Conservation (phyloP, 2,888 invertebrate genomes). For the Netelia inedita region DNA sequence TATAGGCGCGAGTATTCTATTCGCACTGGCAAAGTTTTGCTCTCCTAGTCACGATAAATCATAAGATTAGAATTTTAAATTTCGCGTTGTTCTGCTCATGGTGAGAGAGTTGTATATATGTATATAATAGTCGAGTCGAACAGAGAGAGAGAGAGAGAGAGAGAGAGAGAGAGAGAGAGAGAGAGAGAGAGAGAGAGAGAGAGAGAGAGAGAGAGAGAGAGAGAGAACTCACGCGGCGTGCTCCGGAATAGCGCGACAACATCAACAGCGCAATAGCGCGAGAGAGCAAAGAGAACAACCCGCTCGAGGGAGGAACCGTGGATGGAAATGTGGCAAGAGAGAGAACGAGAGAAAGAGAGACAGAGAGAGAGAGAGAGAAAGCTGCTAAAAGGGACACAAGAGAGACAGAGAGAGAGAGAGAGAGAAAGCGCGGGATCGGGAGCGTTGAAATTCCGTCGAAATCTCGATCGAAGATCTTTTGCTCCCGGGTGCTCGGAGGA, state of each 20-base stretch:
- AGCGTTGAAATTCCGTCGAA: constrained; percentile 80
- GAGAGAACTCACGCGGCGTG: constrained; percentile 72
- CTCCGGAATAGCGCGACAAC: constrained; percentile 64
- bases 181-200: constrained; percentile 37
- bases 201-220: constrained; percentile 40
- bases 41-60: constrained; percentile 80
- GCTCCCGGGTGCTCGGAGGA: constrained; percentile 63
- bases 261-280: constrained; percentile 40
- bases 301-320: constrained; percentile 46
- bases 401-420: constrained; percentile 72
- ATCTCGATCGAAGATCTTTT: constrained; percentile 82
- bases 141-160: constrained; percentile 15
- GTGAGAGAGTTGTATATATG: constrained; percentile 1
- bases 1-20: constrained; percentile 42
- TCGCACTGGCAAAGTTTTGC: constrained; percentile 44
- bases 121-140: constrained; percentile 54
- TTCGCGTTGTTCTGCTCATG: constrained; percentile 67
- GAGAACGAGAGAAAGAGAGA: constrained; percentile 35
- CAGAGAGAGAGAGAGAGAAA: constrained; percentile 18
- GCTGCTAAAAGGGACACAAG: constrained; percentile 49
- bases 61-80: constrained; percentile 85
- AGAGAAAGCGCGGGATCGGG: constrained; percentile 72
- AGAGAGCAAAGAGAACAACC: constrained; percentile 35
- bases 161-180: constrained; percentile 32
- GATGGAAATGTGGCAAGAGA: constrained; percentile 57